Percentiles rank a stretch among this genome's conserved stretches.
phyloP scores from a whole-genome alignment of 1,140 invertebrate genomes.

The Aphis craccivora region DNA sequence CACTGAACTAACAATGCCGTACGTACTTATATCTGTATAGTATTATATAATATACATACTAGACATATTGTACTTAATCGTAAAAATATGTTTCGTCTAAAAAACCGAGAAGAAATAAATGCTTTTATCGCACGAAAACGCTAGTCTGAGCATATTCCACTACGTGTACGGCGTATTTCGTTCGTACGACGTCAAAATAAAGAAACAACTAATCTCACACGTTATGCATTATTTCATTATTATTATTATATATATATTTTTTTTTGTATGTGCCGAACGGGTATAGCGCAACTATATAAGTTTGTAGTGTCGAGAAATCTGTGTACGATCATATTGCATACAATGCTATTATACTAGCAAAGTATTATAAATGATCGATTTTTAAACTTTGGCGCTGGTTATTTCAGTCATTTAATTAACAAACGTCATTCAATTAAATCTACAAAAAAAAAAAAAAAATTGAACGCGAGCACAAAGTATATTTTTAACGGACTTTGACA shows the following conservation, averaged over 20 bases:
- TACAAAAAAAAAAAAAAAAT: not conserved
- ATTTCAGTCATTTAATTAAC: not conserved
- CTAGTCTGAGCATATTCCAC: not conserved
- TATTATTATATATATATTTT: not conserved
- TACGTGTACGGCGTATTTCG: not conserved
- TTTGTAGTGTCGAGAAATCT: not conserved
- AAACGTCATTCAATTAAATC: too few relatives aligned
- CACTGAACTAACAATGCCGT: not conserved
- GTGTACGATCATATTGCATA: not conserved
- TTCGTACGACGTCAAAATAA: not conserved
- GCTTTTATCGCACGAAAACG: constrained; percentile 18
- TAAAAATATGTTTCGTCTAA: not conserved
- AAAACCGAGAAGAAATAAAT: not conserved
- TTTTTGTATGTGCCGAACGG: not conserved
- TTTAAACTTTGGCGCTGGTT: not conserved
- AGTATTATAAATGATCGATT: not conserved
- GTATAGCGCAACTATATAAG: not conserved
- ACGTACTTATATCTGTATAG: not conserved
- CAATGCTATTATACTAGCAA: not conserved
- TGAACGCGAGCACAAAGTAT: not conserved
- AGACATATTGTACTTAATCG: not conserved
- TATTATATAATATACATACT: not conserved
- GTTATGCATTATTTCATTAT: not conserved
- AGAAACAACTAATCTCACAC: not conserved
- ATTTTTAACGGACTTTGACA: too few relatives aligned